Evolutionary conservation across 2,113 vertebrate genomes (phyloP), one percentile per base, ranked within the genome.

Genomic region (Eleginops maclovinus): DNA sequence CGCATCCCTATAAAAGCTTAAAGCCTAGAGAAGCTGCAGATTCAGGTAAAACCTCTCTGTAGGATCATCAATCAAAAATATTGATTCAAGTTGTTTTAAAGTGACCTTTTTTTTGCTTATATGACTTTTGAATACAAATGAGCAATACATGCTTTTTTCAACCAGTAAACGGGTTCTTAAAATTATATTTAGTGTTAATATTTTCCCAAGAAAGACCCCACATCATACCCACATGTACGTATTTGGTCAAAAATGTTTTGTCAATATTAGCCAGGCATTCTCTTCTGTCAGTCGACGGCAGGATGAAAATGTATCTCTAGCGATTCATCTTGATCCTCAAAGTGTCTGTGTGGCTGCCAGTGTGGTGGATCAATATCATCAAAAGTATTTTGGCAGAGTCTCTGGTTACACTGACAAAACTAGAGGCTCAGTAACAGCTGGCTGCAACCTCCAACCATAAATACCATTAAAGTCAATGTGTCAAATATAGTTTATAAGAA

Each of bases 321-420:
- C 54, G 21, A 19, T 77, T 50, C 3, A 63, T 51, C 40, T 62
- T 53, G 0, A 26, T 54, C 19, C 53, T 53, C 15, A 40, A 44
- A 70, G 59, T 17, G n/a, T 50, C 31, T 36, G 31, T 36, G 19
- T 53, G 67, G n/a, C 16, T 63, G 64, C 17, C 28, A 44, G 49
- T 51, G 71, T 26, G 60, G 14, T 69, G 61, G 47, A 82, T 80
- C 58, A 2, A 69, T 80, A 75, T 67, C 76, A 63, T 59, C 14
- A 22, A 9, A 67, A 22, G 72, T 62, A 67, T 75, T 58, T 60
- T 61, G 55, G 19, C 50, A 82, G 55, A 60, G 55, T 40, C 4
- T 74, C 55, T 63, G 17, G 55, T 84, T 71, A 71, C 81, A 60
- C 54, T 71, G 71, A 64, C 56, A 75, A 73, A 79, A 59, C 50